phyloP scores from a whole-genome alignment of 2,888 invertebrate genomes.

The Cordilura impudica region DNA sequence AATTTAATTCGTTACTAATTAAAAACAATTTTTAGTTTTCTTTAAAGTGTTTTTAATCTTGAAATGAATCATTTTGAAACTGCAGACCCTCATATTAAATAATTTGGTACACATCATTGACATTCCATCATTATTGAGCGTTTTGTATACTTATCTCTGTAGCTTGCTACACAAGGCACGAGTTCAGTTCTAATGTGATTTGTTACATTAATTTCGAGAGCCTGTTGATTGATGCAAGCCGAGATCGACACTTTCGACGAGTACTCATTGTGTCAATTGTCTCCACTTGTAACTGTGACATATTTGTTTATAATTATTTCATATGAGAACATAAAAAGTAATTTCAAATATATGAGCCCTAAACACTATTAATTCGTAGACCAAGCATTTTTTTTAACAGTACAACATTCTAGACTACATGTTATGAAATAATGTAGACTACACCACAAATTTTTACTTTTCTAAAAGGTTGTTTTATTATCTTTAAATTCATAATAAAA shows the following conservation, averaged over 20 bases:
- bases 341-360: too few species aligned
- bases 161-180: too few species aligned
- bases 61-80: slow-evolving; percentile 18
- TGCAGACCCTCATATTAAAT: slow-evolving; percentile 20
- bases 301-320: neutral
- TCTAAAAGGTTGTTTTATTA: too few species aligned
- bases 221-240: neutral
- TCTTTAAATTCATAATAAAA: too few species aligned
- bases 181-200: neutral
- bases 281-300: neutral
- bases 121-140: neutral
- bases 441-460: too few species aligned
- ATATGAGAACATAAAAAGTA: too few species aligned
- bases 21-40: slow-evolving; percentile 31
- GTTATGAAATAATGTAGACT: too few species aligned
- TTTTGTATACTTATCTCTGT: neutral
- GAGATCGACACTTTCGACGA: neutral
- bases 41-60: slow-evolving; percentile 1
- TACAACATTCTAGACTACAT: too few species aligned
- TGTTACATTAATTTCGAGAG: neutral
- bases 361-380: too few species aligned
- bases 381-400: too few species aligned
- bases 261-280: neutral
- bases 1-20: slow-evolving; percentile 58
- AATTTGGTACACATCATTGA: slow-evolving; percentile 13